phyloP scores from a whole-genome alignment of 2,797 vertebrate genomes.

The Coluber constrictor region DNA sequence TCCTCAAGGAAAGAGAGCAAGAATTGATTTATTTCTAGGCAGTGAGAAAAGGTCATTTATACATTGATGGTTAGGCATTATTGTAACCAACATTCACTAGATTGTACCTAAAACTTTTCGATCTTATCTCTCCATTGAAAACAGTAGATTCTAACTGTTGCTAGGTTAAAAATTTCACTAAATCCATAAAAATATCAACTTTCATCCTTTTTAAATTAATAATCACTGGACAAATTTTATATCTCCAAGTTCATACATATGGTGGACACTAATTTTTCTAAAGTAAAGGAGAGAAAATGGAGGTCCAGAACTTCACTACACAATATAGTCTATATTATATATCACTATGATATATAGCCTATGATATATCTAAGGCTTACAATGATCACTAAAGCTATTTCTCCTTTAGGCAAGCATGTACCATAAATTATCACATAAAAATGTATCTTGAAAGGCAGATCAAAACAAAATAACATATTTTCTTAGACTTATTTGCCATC shows the following conservation, averaged over 20 bases:
- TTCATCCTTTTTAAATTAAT: not conserved
- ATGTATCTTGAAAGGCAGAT: not conserved
- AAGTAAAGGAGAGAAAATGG: not conserved
- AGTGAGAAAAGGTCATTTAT: not conserved
- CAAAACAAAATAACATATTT: not conserved
- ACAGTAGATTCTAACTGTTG: too few relatives aligned
- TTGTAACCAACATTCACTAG: not conserved
- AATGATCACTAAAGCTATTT: not conserved
- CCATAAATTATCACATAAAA: not conserved
- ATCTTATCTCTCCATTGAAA: too few relatives aligned
- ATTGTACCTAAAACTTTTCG: not conserved
- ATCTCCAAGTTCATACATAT: not conserved
- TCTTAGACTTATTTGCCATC: not conserved
- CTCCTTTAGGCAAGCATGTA: not conserved
- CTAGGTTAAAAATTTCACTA: not conserved
- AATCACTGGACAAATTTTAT: not conserved
- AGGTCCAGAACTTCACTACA: not conserved
- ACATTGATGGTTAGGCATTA: not conserved
- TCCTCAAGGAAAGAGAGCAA: not conserved
- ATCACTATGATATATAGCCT: not conserved
- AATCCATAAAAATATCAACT: not conserved
- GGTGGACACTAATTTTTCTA: not conserved
- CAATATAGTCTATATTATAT: not conserved
- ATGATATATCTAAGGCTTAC: not conserved
- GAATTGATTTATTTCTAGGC: not conserved